Conservation (phyloP, 2,888 invertebrate genomes). For the Gisinianus flammeolus region DNA sequence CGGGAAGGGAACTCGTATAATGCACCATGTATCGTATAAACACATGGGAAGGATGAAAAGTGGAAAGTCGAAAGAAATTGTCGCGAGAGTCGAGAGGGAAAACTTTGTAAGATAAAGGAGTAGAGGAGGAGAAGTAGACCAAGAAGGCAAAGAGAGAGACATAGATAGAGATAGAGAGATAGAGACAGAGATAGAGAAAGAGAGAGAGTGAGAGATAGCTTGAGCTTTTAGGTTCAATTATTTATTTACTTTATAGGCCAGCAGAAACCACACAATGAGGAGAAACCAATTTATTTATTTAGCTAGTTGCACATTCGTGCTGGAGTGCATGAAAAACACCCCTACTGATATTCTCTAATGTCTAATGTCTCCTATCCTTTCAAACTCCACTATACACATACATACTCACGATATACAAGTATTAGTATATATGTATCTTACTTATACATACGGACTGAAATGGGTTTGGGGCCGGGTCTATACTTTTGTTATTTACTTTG, state of each 20-base stretch:
- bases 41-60: not conserved
- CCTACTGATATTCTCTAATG: not conserved
- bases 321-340: not conserved
- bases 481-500: too few relatives aligned
- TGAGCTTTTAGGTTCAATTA: not conserved
- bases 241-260: not conserved
- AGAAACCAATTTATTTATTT: constrained; percentile 24
- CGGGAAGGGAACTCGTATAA: too few relatives aligned
- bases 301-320: constrained; percentile 3
- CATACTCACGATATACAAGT: too few relatives aligned
- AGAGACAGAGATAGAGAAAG: too few relatives aligned
- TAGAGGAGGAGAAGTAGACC: not conserved
- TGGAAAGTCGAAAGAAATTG: not conserved
- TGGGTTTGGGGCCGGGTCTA: too few relatives aligned
- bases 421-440: too few relatives aligned
- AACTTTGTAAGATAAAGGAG: not conserved
- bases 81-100: not conserved
- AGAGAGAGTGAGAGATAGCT: not conserved
- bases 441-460: too few relatives aligned
- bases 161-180: not conserved
- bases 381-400: too few relatives aligned
- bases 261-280: not conserved
- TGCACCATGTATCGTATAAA: not conserved
- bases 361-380: not conserved
- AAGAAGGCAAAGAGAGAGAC: not conserved